Evolutionary conservation across 2,888 invertebrate genomes (phyloP).

Genomic region (Ferrisia virgata): DNA sequence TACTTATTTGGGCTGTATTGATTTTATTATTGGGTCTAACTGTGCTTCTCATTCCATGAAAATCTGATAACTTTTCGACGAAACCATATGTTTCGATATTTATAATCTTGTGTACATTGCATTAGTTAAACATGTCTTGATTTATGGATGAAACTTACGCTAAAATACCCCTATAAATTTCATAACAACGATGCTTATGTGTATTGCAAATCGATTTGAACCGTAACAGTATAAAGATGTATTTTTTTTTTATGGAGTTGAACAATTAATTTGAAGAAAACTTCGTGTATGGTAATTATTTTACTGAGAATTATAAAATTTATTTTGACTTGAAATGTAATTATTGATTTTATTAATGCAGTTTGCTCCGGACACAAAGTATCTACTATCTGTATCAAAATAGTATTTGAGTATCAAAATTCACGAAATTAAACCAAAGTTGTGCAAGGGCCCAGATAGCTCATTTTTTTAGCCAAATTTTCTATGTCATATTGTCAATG

Average conservation of each 20-base stretch:
- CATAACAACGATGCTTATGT: neutral
- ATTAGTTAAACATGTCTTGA: neutral
- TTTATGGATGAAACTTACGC: neutral
- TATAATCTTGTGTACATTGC: neutral
- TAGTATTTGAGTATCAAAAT: too few relatives aligned
- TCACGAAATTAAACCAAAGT: too few relatives aligned
- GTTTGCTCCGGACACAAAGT: too few relatives aligned
- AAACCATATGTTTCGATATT: neutral
- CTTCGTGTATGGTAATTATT: neutral
- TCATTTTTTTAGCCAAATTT: too few relatives aligned
- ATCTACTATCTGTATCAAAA: too few relatives aligned
- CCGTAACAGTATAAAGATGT: neutral
- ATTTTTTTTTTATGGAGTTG: neutral
- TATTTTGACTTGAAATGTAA: neutral
- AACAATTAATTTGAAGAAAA: neutral
- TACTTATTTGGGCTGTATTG: too few relatives aligned
- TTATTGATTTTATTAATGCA: neutral
- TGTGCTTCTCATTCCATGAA: neutral
- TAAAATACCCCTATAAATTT: neutral
- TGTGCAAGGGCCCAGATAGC: too few relatives aligned
- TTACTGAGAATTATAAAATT: neutral
- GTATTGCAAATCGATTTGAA: neutral
- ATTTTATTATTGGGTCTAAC: too few relatives aligned
- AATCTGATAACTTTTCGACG: neutral
- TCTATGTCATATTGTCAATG: too few relatives aligned